Conservation (phyloP, 2,888 invertebrate species). For the Rugalucina vietnamica region DNA sequence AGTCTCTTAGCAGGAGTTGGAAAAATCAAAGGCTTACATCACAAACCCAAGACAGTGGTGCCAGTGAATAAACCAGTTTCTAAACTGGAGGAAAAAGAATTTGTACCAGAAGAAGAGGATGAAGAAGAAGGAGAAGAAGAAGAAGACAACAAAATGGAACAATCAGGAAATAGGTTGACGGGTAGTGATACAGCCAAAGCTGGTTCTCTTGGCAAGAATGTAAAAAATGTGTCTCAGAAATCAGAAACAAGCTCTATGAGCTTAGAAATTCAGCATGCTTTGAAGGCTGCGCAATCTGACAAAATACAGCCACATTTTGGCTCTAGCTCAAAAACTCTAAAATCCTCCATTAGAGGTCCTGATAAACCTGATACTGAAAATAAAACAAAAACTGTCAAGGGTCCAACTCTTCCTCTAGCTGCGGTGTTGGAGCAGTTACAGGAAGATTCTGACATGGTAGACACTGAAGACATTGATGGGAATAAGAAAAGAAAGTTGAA, state of each 20-base stretch:
- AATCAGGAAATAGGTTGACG: neutral
- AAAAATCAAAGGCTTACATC: constrained; percentile 54
- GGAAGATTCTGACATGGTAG: constrained; percentile 33
- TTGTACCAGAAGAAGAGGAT: constrained; percentile 58
- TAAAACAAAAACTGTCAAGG: neutral
- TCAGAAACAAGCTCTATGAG: neutral
- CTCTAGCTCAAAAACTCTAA: neutral
- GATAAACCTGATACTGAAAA: neutral
- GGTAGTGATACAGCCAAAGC: neutral
- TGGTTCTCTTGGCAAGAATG: too few species aligned
- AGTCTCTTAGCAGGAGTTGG: constrained; percentile 40
- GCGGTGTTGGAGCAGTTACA: constrained; percentile 60
- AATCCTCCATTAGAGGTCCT: neutral
- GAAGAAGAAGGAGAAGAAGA: constrained; percentile 59
- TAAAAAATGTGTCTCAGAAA: neutral
- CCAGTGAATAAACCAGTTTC: neutral
- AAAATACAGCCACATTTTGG: too few species aligned
- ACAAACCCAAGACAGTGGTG: neutral
- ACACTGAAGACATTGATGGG: neutral
- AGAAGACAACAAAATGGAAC: constrained; percentile 8
- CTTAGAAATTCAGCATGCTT: neutral
- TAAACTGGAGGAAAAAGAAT: neutral
- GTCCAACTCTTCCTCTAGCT: constrained; percentile 54
- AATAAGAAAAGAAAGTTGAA: constrained; percentile 39
- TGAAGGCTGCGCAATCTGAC: neutral